Evolutionary conservation across 2,113 vertebrate genomes (phyloP).

Genomic region (Lagopus leucura): DNA sequence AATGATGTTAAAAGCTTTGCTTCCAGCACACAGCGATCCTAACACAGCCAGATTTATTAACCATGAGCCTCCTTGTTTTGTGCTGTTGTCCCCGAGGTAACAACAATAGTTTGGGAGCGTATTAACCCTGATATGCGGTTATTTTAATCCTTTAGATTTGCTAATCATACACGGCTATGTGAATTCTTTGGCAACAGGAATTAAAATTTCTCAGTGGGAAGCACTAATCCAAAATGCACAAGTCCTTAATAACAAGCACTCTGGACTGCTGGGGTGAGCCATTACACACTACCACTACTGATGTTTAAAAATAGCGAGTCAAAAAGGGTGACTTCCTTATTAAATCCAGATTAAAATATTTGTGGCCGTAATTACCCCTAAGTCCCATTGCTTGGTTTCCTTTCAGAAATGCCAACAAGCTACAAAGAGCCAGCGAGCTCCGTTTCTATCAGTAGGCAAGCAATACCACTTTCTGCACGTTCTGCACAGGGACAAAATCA

Average conservation of each 20-base stretch:
- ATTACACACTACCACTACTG: background rate
- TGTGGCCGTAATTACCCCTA: background rate
- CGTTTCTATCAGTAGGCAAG: background rate
- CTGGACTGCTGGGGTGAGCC: constrained; percentile 69
- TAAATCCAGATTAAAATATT: constrained; percentile 9
- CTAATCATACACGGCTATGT: background rate
- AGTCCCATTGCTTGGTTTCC: constrained; percentile 30
- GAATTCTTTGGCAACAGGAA: constrained; percentile 3
- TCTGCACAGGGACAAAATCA: constrained; percentile 31
- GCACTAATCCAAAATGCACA: constrained; percentile 50
- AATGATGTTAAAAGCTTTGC: constrained; percentile 22
- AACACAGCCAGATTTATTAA: background rate
- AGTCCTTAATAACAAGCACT: constrained; percentile 48
- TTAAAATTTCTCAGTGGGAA: constrained; percentile 32
- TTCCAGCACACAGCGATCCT: background rate
- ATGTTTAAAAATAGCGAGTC: background rate
- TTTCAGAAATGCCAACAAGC: constrained; percentile 27
- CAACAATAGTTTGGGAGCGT: background rate
- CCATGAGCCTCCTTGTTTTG: background rate
- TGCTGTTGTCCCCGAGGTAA: background rate
- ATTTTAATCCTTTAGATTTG: background rate
- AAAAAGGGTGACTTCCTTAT: constrained; percentile 7
- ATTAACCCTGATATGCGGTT: background rate
- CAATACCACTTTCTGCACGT: constrained; percentile 49
- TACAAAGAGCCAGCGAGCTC: background rate